Base-by-base conservation (phyloP, 92 coral and sea anemone species). In the Epizoanthus illoricatus region DNA sequence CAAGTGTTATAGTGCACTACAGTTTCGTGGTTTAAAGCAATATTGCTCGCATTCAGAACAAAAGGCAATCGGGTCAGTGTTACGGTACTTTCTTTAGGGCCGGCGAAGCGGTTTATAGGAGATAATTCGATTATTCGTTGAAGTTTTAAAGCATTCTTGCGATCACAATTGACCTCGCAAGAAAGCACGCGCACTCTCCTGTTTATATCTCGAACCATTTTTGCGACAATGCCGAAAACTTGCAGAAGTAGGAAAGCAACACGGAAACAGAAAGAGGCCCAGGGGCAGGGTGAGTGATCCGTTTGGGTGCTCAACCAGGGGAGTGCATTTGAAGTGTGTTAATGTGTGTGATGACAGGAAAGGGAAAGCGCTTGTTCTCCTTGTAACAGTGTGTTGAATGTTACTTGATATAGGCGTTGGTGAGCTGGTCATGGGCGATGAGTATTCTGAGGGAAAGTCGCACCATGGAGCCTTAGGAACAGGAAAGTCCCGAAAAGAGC, bases 401-500 rank as follows among this genome's bases (percentile, higher is more conserved):
- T 63, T 63, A 63, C 49, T 78, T 78, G 71, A 78, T 78, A 62
- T 43, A 78, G 82, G 82, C 61, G 71, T 78, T 78, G 82, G 71
- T 78, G 82, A 63, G 11, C 57, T 62, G 0, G 69, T 57, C 39
- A 18, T 75, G 66, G 10, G 56, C 59, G 71, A 63, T 4, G 42
- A 85, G 71, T 94, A 88, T n/a, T 61, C 72, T 36, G 92, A 93
- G 80, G 74, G 75, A 13, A 88, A 90, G 42, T 52, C 64, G 9
- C 7, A 66, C 16, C 74, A 86, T 21, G 49, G 87, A 45, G 82
- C 86, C 59, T 87, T 91, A 57, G 80, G 86, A 12, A 59, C 85
- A 63, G 73, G 91, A 24, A 93, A 93, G 47, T 83, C 88, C 40
- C 91, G 92, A 86, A 93, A 93, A 58, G 97, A 93, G 67, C 97